Base-by-base conservation (phyloP, 2,888 invertebrate species). In the Heliconius erato region DNA sequence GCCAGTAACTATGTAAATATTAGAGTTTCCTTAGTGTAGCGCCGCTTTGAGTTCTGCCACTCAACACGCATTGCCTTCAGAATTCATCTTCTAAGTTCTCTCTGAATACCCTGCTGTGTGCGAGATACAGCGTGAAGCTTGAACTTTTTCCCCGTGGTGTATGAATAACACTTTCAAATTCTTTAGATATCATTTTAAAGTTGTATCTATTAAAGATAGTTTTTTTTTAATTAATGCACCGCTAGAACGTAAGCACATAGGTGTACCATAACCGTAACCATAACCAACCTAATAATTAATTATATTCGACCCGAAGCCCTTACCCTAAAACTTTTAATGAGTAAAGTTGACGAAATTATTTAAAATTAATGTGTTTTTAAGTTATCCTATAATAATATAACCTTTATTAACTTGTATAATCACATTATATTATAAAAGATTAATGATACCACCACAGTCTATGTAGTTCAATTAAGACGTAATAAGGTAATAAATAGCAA, bases 311-410 rank as follows among this genome's bases (percentile, higher is more conserved):
- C 71, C 40, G 14, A 71, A 44, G 12, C 44, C 14, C 26, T 7
- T 19, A 26, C 72, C 72, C 44, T 26, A 49, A 72, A 72, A 72
- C 44, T 72, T 72, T 28, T 72, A 72, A 72, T 72, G 72, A 49
- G 72, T 71, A 44, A 71, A 71, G 71, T 72, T 72, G 44, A 26
- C 7, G 14, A 49, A 44, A 72, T 72, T 49, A 72, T 72, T 69
- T 72, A 49, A 72, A 44, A 72, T 26, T 72, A 7, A 72, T 71
- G 26, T 72, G 72, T 72, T 72, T 72, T 72, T 72, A 72, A 49
- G 44, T 72, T 72, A 44, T 72, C 26, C 44, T 49, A 72, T 72
- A 72, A 72, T 72, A 72, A 72, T 44, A 72, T 26, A 32, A 12
- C 3, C 2, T 26, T 6, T 16, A 44, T 44, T 44, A 72, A 72